Percentiles rank a stretch among this genome's conserved stretches.
phyloP scores from a whole-genome alignment of 2,113 vertebrate genomes.

The cat (Felis catus) region F.catus_Fca126_mat1.0 CM031429.1:57445501-57446000 shows the following conservation, averaged over 20 bases:
- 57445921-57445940: background rate
- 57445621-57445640: background rate
- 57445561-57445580: background rate
- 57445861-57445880: background rate
- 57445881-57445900: background rate
- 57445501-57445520: background rate
- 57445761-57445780: background rate
- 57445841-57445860: accelerated
- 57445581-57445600: background rate
- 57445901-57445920: background rate
- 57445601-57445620: background rate
- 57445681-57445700: background rate
- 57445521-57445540: background rate
- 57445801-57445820: background rate
- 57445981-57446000: background rate
- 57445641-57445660: background rate
- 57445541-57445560: background rate
- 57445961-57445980: background rate
- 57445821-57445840: no score
- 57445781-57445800: background rate
- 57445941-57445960: background rate
- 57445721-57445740: background rate
- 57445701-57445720: background rate
- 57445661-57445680: background rate
- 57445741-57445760: background rate